Evolutionary conservation across 2,797 vertebrate genomes (phyloP).

Genomic region (Chanos chanos): DNA sequence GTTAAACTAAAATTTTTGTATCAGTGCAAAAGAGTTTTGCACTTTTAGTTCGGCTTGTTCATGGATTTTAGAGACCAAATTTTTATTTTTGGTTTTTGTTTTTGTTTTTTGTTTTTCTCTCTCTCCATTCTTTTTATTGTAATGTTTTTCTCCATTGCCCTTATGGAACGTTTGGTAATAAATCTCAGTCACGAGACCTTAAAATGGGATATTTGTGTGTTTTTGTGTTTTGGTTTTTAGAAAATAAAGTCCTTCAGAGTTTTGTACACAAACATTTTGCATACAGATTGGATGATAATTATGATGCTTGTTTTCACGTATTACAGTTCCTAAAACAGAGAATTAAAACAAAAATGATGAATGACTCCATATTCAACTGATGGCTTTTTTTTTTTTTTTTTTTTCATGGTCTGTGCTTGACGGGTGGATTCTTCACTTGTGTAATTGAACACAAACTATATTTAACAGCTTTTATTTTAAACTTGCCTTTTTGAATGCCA

Average conservation of each 20-base stretch:
- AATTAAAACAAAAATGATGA: no score
- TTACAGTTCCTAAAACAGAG: no score
- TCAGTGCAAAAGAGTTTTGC: conserved; percentile 42
- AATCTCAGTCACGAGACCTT: conserved; percentile 51
- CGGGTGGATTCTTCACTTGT: no score
- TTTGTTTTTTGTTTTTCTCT: conserved; percentile 37
- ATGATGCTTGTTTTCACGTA: no score
- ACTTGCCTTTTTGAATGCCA: no score
- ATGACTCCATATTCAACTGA: no score
- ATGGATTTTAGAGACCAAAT: conserved; percentile 69
- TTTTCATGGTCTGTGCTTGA: no score
- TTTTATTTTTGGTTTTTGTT: conserved; percentile 49
- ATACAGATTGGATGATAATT: not conserved
- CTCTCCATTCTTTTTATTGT: conserved; percentile 37
- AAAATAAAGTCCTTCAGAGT: conserved; percentile 10
- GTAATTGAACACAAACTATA: no score
- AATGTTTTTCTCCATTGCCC: conserved; percentile 52
- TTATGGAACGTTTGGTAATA: conserved; percentile 75
- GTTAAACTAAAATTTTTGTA: conserved; percentile 54
- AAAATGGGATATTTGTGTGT: not conserved
- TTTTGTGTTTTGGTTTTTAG: not conserved
- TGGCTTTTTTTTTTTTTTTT: no score
- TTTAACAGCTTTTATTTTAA: no score
- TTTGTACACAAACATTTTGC: not conserved
- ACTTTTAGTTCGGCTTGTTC: conserved; percentile 57